A percentile compares a stretch with the other conserved stretches of the same genome.
These are phyloP conservation scores for Nothoprocta pentlandii DNA, from an alignment of 2,113 vertebrate genomes.

Conservation along the genomic window DNA sequence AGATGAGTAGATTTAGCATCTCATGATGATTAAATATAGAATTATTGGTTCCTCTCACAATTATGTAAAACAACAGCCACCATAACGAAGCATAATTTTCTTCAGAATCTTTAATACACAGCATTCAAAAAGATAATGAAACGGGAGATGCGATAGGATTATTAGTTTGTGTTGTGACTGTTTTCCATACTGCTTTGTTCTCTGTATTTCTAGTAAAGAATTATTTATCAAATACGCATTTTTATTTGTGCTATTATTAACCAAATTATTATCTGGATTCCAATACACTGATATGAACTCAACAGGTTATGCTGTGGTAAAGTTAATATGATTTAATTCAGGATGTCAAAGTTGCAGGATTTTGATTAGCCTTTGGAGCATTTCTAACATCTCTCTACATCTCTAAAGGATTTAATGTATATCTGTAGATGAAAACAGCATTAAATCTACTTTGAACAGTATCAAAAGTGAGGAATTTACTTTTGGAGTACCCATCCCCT, in stretches of 20 bases:
- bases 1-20: background rate
- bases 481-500: background rate
- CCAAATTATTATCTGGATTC: background rate
- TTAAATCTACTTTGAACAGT: background rate
- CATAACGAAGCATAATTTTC: background rate
- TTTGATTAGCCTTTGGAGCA: background rate
- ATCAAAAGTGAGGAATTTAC: background rate
- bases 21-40: background rate
- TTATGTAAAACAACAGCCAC: background rate
- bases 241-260: background rate
- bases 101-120: background rate
- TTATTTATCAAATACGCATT: background rate
- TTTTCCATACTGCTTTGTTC: background rate
- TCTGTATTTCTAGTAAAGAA: background rate
- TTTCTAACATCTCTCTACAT: background rate
- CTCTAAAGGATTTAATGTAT: background rate
- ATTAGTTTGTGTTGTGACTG: background rate
- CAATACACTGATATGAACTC: background rate
- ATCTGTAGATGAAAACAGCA: background rate
- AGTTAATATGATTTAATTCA: background rate
- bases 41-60: background rate
- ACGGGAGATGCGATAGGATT: background rate
- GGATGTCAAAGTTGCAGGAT: background rate
- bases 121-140: background rate
- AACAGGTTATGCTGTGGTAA: background rate